phyloP scores from a whole-genome alignment of 2,113 vertebrate genomes.

The Tapirus terrestris region DNA sequence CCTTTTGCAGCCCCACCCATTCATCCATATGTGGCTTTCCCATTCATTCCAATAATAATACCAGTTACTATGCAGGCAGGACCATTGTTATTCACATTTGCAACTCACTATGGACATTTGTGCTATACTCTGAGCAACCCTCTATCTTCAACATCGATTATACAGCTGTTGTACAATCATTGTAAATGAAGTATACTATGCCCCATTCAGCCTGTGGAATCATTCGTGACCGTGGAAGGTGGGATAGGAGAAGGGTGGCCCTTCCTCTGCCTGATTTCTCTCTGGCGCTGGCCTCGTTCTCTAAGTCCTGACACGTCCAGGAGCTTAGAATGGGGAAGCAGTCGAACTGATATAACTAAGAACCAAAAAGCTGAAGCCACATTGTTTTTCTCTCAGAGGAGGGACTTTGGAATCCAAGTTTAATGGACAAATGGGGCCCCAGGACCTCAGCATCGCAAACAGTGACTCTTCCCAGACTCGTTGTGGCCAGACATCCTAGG shows the following conservation, averaged over 20 bases:
- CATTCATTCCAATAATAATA: conserved; percentile 88
- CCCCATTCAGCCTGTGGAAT: conserved; percentile 79
- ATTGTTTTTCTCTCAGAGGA: neutral
- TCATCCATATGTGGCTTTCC: conserved; percentile 88
- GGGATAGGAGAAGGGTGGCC: conserved; percentile 57
- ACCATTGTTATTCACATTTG: conserved; percentile 88
- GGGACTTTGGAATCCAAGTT: neutral
- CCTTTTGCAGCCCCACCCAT: conserved; percentile 85
- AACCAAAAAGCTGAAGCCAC: neutral
- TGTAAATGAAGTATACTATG: conserved; percentile 86
- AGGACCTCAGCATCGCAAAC: neutral
- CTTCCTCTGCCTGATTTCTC: conserved; percentile 61
- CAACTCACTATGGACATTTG: conserved; percentile 88
- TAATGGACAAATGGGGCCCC: neutral
- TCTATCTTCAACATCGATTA: conserved; percentile 88
- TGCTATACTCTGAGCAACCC: conserved; percentile 87
- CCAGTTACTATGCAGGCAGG: conserved; percentile 89
- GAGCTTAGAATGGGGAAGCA: neutral
- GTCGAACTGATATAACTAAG: neutral
- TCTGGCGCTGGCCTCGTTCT: conserved; percentile 4
- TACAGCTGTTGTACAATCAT: conserved; percentile 89
- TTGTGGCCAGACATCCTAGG: neutral
- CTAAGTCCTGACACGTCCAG: neutral
- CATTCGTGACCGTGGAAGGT: conserved; percentile 77
- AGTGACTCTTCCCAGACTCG: neutral